Base-by-base conservation (phyloP, 2,888 invertebrate species). In the Tipula confusa region DNA sequence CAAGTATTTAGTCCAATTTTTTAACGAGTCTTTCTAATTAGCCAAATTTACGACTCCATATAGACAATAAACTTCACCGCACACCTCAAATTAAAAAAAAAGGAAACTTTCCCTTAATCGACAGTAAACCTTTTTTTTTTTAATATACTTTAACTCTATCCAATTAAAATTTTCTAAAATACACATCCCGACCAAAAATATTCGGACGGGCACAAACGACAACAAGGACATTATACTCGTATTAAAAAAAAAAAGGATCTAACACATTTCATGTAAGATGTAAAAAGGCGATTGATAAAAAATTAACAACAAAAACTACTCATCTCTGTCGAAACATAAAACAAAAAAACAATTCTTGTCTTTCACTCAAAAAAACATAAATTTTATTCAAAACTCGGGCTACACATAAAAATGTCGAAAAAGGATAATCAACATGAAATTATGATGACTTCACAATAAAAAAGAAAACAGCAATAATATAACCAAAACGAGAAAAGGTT, bases 71-170 rank as follows among this genome's bases (percentile, higher is more conserved):
- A 64, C 64, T 64, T 64, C 11, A 64, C 64, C 64, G 64, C 64
- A 64, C 64, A 64, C 64, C 64, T 64, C 24, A 64, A 64, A 64
- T 7, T 2, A 64, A 6, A 64, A 64, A 64, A 64, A 64, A 6
- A 64, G 24, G 24, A 64, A 64, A 1, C 24, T 64, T 64, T 64
- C 64, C 64, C 64, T 64, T 64, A 64, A 64, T 64, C 64, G 64
- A 64, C 64, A 64, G 64, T 64, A 64, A 64, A 64, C 64, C 64
- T 64, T 64, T 64, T 24, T 64, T 64, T 64, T 43, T 36, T n/a
- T n/a, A n/a, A 5, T 36, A 18, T 15, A 15, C 15, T 43, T 43
- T 64, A 64, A 24, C 64, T 64, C 64, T 18, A 64, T 64, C 64
- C 64, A 64, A 64, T 64, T 64, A 64, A 64, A 64, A 24, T 64